Evolutionary conservation across 1,140 invertebrate genomes (phyloP), one percentile per base, ranked within the genome.

Genomic region (Luehdorfia chinensis): DNA sequence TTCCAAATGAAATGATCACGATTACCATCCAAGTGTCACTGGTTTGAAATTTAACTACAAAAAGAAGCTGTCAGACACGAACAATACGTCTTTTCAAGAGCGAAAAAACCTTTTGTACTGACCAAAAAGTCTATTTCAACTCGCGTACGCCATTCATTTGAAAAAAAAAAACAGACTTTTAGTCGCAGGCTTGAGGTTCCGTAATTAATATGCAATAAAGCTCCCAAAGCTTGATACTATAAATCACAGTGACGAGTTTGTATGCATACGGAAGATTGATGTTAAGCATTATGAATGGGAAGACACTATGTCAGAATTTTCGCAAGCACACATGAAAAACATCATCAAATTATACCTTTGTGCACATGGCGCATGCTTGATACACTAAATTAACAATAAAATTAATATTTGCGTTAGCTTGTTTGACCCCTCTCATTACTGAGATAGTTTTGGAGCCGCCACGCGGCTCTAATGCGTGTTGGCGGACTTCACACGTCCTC

Each of bases 191-290:
- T 21, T 21, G 15, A 19, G 34, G 18, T 37, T 37, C 18, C 21
- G 34, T 37, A 37, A 37, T 37, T 37, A 37, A 37, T 37, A 37
- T 5, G 12, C n/a, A 37, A 21, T 37, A 21, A 37, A 21, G 34
- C n/a, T n/a, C n/a, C n/a, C n/a, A n/a, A n/a, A n/a, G n/a, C n/a
- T n/a, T n/a, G n/a, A n/a, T n/a, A 37, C 9, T 19, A 37, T 37
- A 37, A 37, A 37, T 34, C 16, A 34, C 18, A 16, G 18, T 37
- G 18, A 21, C 34, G 16, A 37, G 34, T 37, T 37, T 12, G 34
- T 12, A 37, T 23, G 18, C 18, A 9, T 37, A 11, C 18, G 18
- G 15, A 33, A 16, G 34, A 37, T 37, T 37, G 34, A 37, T 37
- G 34, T 37, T 4, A 37, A 16, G 7, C 18, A 16, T 21, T 37